Conservation (phyloP, 1,140 invertebrate genomes). For the Heliconius hewitsoni region DNA sequence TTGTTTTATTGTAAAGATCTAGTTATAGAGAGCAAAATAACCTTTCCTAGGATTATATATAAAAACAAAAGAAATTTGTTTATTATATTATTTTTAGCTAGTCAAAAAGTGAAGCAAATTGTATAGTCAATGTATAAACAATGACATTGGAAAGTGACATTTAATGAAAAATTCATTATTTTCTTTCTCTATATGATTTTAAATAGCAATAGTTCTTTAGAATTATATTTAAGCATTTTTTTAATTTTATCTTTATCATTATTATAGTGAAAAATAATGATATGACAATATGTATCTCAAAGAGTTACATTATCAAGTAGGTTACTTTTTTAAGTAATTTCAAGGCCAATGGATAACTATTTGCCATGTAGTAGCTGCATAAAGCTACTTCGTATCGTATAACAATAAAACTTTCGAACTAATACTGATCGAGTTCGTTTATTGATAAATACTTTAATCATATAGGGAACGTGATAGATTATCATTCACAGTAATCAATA, state of each 20-base stretch:
- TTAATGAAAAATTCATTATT: background rate
- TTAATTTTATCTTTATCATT: background rate
- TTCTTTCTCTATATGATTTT: background rate
- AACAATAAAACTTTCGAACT: slow-evolving; percentile 55
- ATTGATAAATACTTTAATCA: slow-evolving; percentile 51
- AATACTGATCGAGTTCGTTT: slow-evolving; percentile 39
- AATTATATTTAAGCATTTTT: background rate
- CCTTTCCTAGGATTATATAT: background rate
- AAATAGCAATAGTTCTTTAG: background rate
- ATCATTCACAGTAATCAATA: slow-evolving; percentile 48
- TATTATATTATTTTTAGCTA: background rate
- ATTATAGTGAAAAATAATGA: background rate
- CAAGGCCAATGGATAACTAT: slow-evolving; percentile 50
- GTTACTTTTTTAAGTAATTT: slow-evolving; percentile 45
- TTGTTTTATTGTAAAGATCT: background rate
- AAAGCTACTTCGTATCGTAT: slow-evolving; percentile 29
- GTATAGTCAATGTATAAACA: background rate
- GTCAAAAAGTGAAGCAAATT: background rate
- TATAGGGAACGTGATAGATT: slow-evolving; percentile 41
- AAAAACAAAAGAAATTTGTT: background rate
- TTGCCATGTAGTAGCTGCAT: slow-evolving; percentile 18
- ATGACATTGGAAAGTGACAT: background rate
- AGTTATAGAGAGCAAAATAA: background rate
- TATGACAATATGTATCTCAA: background rate
- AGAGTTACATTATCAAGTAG: slow-evolving; percentile 13